Conservation (phyloP, 2,888 invertebrate species). For the Oscheius sp. region DNA sequence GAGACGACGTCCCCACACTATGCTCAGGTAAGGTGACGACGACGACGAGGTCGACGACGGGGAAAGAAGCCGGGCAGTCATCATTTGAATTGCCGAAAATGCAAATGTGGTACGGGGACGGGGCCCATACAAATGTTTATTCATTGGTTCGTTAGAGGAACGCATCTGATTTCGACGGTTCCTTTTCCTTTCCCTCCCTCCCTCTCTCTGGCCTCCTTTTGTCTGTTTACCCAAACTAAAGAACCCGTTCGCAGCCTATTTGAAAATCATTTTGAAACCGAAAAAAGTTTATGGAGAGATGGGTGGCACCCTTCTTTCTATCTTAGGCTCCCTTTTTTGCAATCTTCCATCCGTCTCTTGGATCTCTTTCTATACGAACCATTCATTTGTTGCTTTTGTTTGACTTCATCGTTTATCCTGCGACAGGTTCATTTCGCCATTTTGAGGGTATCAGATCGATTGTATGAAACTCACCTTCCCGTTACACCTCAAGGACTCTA, state of each 20-base stretch:
- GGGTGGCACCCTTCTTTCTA: too few relatives aligned
- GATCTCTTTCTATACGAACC: too few relatives aligned
- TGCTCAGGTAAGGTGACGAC: slow-evolving; percentile 13
- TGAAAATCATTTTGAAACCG: not conserved
- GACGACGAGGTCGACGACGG: not conserved
- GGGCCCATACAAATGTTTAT: slow-evolving; percentile 29
- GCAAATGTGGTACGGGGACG: slow-evolving; percentile 23
- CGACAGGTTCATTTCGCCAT: too few relatives aligned
- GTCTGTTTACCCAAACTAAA: not conserved
- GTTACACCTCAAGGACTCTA: too few relatives aligned
- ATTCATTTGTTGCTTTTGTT: too few relatives aligned
- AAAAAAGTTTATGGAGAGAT: too few relatives aligned
- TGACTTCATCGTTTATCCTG: too few relatives aligned
- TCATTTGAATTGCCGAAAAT: slow-evolving; percentile 30
- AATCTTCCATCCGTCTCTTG: too few relatives aligned
- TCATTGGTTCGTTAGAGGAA: slow-evolving; percentile 29
- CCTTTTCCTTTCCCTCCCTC: slow-evolving; percentile 9
- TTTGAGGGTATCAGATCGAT: too few relatives aligned
- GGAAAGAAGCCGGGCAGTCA: too few relatives aligned
- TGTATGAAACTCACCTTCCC: too few relatives aligned
- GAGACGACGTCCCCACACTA: slow-evolving; percentile 20
- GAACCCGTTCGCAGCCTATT: slow-evolving; percentile 16
- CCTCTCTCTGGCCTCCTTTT: slow-evolving; percentile 13
- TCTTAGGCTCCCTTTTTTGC: too few relatives aligned
- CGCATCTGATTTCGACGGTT: slow-evolving; percentile 28